phyloP scores from a whole-genome alignment of 2,888 invertebrate genomes.

The Aphelenchoides bicaudatus region DNA sequence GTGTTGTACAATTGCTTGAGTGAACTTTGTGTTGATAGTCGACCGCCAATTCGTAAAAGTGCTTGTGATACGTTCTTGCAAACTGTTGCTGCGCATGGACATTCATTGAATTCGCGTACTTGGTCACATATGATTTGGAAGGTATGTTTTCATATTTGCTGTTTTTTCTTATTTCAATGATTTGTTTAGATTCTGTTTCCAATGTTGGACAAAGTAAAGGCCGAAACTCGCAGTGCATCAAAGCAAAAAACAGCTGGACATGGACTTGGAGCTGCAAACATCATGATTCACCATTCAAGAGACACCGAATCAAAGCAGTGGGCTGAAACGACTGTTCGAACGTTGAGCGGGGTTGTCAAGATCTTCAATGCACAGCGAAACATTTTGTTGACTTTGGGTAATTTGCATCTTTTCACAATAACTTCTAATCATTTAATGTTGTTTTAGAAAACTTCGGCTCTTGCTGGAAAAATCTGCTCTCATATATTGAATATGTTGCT shows the following conservation, averaged over 20 bases:
- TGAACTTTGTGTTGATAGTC: slow-evolving; percentile 80
- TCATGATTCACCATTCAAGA: slow-evolving; percentile 92
- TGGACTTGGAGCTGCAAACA: slow-evolving; percentile 72
- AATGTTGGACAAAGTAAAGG: slow-evolving; percentile 82
- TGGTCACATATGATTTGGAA: slow-evolving; percentile 94
- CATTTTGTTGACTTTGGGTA: slow-evolving; percentile 31
- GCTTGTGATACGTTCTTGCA: slow-evolving; percentile 81
- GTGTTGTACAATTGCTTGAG: slow-evolving; percentile 62
- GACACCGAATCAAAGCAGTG: slow-evolving; percentile 94
- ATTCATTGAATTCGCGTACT: slow-evolving; percentile 77
- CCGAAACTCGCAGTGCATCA: slow-evolving; percentile 46
- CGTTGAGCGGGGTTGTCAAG: slow-evolving; percentile 61
- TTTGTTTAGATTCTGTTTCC: slow-evolving; percentile 78
- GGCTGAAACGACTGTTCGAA: slow-evolving; percentile 57
- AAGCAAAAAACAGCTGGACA: slow-evolving; percentile 62
- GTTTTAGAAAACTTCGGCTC: slow-evolving; percentile 79
- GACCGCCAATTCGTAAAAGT: slow-evolving; percentile 85
- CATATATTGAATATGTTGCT: slow-evolving; percentile 88
- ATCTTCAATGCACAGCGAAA: slow-evolving; percentile 56
- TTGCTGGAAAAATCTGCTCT: slow-evolving; percentile 86
- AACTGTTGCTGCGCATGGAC: slow-evolving; percentile 90
- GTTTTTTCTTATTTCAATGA: slow-evolving; percentile 4
- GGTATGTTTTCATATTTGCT: slow-evolving; percentile 59
- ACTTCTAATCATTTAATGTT: slow-evolving; percentile 9
- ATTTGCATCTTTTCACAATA: slow-evolving; percentile 15